A percentile compares a stretch with the other conserved stretches of the same genome.
Conservation (phyloP, 2,888 invertebrate species). For the Stenchaetothrips biformis region DNA sequence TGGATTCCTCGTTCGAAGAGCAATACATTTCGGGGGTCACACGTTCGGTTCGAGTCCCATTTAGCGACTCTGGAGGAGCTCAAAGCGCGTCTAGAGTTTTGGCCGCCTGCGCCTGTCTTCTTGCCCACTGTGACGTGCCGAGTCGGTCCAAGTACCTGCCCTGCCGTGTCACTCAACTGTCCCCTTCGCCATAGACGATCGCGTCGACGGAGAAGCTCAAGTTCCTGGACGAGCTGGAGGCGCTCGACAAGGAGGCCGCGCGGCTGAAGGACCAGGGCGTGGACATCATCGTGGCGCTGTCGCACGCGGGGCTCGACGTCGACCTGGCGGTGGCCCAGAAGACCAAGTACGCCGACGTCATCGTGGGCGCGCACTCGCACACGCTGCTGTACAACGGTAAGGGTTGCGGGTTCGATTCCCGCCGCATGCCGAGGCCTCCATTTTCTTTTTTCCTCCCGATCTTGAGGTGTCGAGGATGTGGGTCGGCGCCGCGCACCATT, state of each 20-base stretch:
- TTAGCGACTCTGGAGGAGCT: too few species aligned
- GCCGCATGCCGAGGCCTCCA: background rate
- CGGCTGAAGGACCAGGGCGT: conserved; percentile 57
- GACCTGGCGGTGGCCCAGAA: conserved; percentile 45
- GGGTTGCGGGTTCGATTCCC: background rate
- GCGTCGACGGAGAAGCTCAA: conserved; percentile 61
- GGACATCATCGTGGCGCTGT: conserved; percentile 75
- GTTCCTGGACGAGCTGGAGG: conserved; percentile 63
- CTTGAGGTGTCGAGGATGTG: too few species aligned
- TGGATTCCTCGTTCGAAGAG: too few species aligned
- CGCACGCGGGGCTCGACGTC: conserved; percentile 69
- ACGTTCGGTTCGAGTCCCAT: too few species aligned
- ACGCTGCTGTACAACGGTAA: conserved; percentile 62
- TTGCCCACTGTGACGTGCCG: too few species aligned
- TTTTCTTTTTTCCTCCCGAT: background rate
- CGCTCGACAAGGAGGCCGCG: conserved; percentile 62
- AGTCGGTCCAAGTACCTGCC: too few species aligned
- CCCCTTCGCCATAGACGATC: conserved; percentile 52
- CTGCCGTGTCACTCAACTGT: background rate
- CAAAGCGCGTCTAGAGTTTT: too few species aligned
- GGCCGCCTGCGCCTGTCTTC: too few species aligned
- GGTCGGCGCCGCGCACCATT: background rate
- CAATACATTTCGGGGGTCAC: too few species aligned
- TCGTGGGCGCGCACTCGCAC: conserved; percentile 83
- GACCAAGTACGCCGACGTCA: conserved; percentile 57